Base-by-base conservation (phyloP, 2,113 vertebrate species). In the Sinocyclocheilus maitianheensis region DNA sequence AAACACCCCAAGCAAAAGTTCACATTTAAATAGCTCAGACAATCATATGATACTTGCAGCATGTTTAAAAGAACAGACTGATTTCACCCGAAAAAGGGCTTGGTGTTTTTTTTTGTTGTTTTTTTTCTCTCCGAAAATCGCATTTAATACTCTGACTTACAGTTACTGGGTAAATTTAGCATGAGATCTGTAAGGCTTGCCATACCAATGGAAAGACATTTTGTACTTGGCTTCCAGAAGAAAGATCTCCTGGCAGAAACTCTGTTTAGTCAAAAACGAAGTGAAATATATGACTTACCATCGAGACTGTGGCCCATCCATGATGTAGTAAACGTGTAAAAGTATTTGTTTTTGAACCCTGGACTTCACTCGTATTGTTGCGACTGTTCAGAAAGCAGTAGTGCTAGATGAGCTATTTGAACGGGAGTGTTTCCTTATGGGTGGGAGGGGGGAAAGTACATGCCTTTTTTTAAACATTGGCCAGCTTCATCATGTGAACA, bases 221-320 rank as follows among this genome's bases (percentile, higher is more conserved):
- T 43, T 69, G 67, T 71, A 24, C n/a, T 13, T 62, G 30, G n/a
- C 8, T 30, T 76, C 18, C 16, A 48, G 13, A n/a, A 62, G 2
- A 14, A 65, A 81, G n/a, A 69, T 30, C 43, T 63, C 14, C 40
- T 1, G 2, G 0, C 20, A 62, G 34, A 81, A 81, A 30, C 74
- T 43, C 13, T 4, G 3, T 26, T 26, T 34, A 2, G 13, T 46
- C 20, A 69, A 72, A 81, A 26, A 3, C 9, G 2, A 9, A 53
- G 8, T 43, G 7, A 43, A 43, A 46, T 9, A 46, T 2, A 46
- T 26, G 46, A 88, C 87, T 88, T 84, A 88, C 87, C 87, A 65
- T 1, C 55, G 40, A 71, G 63, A 43, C 43, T 43, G 43, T 43
- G 43, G 14, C 14, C 22, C 40, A 30, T 75, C 1, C 58, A 81